Conservation (phyloP, 2,113 vertebrate genomes). For the Formicarius rufipectus region DNA sequence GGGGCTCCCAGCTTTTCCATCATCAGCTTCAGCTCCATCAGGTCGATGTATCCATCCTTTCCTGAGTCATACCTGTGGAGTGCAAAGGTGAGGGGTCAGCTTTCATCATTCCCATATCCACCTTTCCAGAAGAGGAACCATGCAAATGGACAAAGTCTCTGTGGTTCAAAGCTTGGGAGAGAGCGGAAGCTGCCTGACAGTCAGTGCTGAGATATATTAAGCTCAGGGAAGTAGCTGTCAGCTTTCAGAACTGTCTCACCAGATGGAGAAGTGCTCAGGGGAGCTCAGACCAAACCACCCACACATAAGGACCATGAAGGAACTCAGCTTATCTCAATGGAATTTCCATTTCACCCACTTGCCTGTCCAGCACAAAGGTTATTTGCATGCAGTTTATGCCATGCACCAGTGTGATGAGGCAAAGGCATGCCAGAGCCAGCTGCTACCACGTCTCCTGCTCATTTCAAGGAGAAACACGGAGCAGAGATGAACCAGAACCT, state of each 20-base stretch:
- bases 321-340: neutral
- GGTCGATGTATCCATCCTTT: conserved; percentile 76
- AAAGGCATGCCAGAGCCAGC: neutral
- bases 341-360: neutral
- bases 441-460: neutral
- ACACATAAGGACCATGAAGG: neutral
- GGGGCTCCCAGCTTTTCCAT: conserved; percentile 83
- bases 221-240: neutral
- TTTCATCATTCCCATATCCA: neutral
- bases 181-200: neutral
- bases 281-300: neutral
- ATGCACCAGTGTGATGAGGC: neutral
- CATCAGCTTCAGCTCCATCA: conserved; percentile 83
- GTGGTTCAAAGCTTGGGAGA: neutral
- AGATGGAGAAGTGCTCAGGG: neutral
- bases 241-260: neutral
- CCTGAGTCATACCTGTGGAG: conserved; percentile 72
- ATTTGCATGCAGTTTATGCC: neutral
- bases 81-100: neutral
- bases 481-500: neutral
- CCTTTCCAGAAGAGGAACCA: neutral
- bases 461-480: neutral
- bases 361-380: neutral
- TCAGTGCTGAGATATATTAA: conserved; percentile 7
- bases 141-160: neutral